These are phyloP conservation scores for Discoglossus pictus DNA, from an alignment of 2,797 vertebrate genomes.

Conservation along the genomic window DNA sequence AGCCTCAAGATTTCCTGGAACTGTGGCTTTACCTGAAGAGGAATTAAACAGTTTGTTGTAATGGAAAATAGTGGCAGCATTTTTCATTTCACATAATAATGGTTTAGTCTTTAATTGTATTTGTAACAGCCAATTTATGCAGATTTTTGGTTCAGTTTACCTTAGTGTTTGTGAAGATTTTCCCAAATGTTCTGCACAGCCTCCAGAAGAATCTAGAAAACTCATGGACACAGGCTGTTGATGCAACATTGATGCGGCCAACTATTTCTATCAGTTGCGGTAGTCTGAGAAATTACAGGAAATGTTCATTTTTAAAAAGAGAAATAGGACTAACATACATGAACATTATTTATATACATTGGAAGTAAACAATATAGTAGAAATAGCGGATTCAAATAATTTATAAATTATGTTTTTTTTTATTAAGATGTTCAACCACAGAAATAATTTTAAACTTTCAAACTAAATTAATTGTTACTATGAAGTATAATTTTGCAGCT, in stretches of 20 bases:
- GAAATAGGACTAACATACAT: background rate
- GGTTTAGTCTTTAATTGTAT: background rate
- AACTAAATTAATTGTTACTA: too few species aligned
- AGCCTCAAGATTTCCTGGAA: constrained; percentile 97
- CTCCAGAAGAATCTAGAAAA: constrained; percentile 99
- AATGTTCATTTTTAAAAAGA: background rate
- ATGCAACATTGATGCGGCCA: constrained; percentile 92
- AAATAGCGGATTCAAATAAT: too few species aligned
- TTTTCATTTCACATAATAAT: too few species aligned
- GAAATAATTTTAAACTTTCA: too few species aligned
- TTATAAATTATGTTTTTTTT: too few species aligned
- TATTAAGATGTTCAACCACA: too few species aligned
- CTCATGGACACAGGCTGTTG: constrained; percentile 94
- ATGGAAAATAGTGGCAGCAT: too few species aligned
- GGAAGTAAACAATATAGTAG: too few species aligned
- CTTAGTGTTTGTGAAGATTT: constrained; percentile 98
- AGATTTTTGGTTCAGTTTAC: constrained; percentile 67
- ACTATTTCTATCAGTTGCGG: constrained; percentile 96
- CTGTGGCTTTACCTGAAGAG: constrained; percentile 91
- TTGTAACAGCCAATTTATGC: background rate
- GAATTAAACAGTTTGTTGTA: constrained; percentile 46
- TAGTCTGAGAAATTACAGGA: constrained; percentile 65
- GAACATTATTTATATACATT: too few species aligned
- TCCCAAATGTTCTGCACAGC: constrained; percentile 95
- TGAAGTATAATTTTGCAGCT: too few species aligned